Conservation (phyloP, 2,113 vertebrate species). For the Rattus rattus region DNA sequence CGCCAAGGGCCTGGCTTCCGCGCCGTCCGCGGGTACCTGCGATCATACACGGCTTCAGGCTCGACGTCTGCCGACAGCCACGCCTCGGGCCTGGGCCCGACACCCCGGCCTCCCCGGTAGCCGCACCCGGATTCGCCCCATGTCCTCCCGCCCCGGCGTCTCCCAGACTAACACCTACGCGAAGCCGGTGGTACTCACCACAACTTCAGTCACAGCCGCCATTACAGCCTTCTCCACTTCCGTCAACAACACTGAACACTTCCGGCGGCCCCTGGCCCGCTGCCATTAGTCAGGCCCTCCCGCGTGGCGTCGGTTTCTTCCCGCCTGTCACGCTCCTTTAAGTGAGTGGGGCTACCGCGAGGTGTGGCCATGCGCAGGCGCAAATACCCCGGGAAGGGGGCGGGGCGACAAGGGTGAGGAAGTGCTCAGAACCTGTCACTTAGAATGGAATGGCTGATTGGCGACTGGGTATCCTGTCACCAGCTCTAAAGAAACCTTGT, state of each 20-base stretch:
- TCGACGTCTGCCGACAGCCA: neutral
- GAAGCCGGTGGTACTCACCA: neutral
- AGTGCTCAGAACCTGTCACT: neutral
- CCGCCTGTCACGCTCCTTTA: neutral
- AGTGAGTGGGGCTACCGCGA: neutral
- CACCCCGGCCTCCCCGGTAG: neutral
- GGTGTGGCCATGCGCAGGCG: neutral
- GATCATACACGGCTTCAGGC: neutral
- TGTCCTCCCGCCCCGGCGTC: neutral
- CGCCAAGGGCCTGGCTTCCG: neutral
- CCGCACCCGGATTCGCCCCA: neutral
- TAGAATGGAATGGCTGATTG: neutral
- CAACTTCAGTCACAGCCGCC: constrained; percentile 50
- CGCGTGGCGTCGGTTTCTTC: neutral
- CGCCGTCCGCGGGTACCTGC: constrained; percentile 32
- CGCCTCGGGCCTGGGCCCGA: neutral
- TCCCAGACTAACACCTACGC: neutral
- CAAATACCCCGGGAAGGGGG: accelerated
- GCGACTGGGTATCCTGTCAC: neutral
- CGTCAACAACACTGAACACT: constrained; percentile 50
- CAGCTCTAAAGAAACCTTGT: neutral
- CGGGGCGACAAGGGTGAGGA: neutral
- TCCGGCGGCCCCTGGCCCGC: neutral
- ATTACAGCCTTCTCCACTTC: constrained; percentile 54
- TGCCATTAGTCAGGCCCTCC: neutral